A percentile compares a stretch with the other conserved stretches of the same genome.
Conservation (phyloP, 1,140 invertebrate genomes). For the Drosophila neocordata region DNA sequence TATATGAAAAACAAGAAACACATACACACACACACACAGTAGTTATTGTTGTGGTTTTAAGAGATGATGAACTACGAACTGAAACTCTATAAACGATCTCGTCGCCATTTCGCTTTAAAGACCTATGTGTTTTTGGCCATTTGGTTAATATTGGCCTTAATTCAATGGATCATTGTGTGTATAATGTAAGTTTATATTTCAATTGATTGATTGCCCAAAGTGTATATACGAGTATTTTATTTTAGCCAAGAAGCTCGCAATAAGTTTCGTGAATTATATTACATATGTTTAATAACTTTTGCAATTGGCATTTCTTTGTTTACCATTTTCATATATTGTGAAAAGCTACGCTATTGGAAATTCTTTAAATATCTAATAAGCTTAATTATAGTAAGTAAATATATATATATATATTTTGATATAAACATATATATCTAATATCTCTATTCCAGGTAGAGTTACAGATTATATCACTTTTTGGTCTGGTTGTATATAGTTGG, state of each 20-base stretch:
- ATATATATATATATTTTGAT: too few relatives aligned
- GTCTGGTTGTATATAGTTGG: slow-evolving; percentile 7
- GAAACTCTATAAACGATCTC: slow-evolving; percentile 26
- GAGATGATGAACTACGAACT: slow-evolving; percentile 24
- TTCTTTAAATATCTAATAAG: slow-evolving; percentile 19
- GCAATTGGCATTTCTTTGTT: slow-evolving; percentile 23
- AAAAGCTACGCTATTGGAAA: slow-evolving; percentile 38
- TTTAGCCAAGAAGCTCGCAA: background rate
- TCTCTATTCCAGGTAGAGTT: slow-evolving; percentile 42
- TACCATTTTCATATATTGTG: slow-evolving; percentile 39
- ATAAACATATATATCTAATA: background rate
- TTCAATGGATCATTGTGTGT: slow-evolving; percentile 34
- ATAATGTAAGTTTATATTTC: slow-evolving; percentile 27
- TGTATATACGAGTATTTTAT: too few relatives aligned
- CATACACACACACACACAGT: background rate
- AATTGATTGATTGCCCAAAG: fast-evolving
- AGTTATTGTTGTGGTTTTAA: slow-evolving; percentile 3
- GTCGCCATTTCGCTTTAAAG: slow-evolving; percentile 32
- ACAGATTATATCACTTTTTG: slow-evolving; percentile 39
- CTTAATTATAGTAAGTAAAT: slow-evolving; percentile 55
- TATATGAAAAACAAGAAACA: background rate
- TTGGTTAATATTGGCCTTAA: slow-evolving; percentile 40
- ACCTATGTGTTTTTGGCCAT: slow-evolving; percentile 30
- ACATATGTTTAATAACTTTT: slow-evolving; percentile 35
- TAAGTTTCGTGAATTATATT: slow-evolving; percentile 6